Conservation (phyloP, 2,888 invertebrate species). For the Eudasyphora cyanicolor region DNA sequence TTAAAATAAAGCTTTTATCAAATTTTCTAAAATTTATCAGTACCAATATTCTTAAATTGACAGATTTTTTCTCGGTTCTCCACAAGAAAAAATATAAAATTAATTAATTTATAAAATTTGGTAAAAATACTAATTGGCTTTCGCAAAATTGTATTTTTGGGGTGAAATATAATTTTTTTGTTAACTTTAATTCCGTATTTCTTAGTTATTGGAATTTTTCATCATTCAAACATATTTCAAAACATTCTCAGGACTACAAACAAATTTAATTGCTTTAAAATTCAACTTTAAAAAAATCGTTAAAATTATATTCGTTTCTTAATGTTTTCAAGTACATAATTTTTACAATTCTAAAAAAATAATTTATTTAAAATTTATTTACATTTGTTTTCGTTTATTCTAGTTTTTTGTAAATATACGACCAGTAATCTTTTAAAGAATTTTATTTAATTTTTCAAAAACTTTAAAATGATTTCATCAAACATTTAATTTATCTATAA, state of each 20-base stretch:
- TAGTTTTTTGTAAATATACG: conserved; percentile 12
- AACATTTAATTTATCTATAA: not conserved
- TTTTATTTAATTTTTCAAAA: not conserved
- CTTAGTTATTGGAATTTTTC: too few relatives aligned
- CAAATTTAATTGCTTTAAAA: not conserved
- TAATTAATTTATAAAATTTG: too few relatives aligned
- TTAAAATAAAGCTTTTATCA: too few relatives aligned
- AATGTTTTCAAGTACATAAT: not conserved
- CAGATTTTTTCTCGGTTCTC: too few relatives aligned
- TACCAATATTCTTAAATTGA: too few relatives aligned
- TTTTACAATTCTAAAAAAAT: not conserved
- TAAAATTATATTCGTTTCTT: not conserved
- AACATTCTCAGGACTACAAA: not conserved
- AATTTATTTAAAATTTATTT: not conserved
- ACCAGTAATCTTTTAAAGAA: conserved; percentile 3
- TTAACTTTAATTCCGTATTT: too few relatives aligned
- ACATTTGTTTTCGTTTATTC: not conserved
- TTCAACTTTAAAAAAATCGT: not conserved
- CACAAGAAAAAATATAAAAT: too few relatives aligned
- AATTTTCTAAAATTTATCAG: too few relatives aligned
- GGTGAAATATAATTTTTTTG: too few relatives aligned
- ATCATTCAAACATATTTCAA: too few relatives aligned
- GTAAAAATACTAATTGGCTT: too few relatives aligned
- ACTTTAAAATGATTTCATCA: conserved; percentile 5
- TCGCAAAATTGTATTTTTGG: too few relatives aligned